These are phyloP conservation scores for Drosophila micromelanica DNA, from an alignment of 1,140 invertebrate genomes.

Conservation along the genomic window DNA sequence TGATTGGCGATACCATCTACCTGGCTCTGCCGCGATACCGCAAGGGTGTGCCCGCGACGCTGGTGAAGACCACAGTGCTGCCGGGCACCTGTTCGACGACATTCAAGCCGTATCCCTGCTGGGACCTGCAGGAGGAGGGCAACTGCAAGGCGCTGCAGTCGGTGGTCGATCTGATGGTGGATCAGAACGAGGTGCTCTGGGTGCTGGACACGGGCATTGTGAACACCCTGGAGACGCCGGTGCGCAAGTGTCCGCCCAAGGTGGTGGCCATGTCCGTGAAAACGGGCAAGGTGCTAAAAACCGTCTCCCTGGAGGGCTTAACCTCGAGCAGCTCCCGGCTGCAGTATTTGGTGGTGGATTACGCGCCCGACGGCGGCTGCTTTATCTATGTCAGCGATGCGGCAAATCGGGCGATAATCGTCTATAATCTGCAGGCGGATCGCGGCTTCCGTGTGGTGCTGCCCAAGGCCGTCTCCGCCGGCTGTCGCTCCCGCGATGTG, in stretches of 20 bases:
- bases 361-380: constrained; percentile 84
- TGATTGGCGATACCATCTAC: constrained; percentile 86
- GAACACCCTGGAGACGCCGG: constrained; percentile 85
- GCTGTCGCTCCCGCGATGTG: constrained; percentile 85
- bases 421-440: constrained; percentile 87
- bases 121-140: constrained; percentile 87
- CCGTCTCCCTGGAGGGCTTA: constrained; percentile 86
- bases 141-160: constrained; percentile 86
- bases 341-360: constrained; percentile 87
- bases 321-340: constrained; percentile 85
- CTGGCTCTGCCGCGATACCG: constrained; percentile 86
- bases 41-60: constrained; percentile 86
- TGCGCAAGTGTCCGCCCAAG: constrained; percentile 86
- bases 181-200: constrained; percentile 86
- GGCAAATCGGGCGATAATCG: constrained; percentile 87
- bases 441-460: constrained; percentile 87
- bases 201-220: constrained; percentile 87
- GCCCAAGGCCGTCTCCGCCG: constrained; percentile 85
- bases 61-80: constrained; percentile 85
- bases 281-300: constrained; percentile 86
- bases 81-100: constrained; percentile 83
- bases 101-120: constrained; percentile 86
- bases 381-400: constrained; percentile 88
- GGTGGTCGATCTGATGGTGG: constrained; percentile 87
- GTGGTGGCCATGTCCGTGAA: constrained; percentile 86